phyloP scores from a whole-genome alignment of 2,888 invertebrate genomes.

The Ophraella communa region DNA sequence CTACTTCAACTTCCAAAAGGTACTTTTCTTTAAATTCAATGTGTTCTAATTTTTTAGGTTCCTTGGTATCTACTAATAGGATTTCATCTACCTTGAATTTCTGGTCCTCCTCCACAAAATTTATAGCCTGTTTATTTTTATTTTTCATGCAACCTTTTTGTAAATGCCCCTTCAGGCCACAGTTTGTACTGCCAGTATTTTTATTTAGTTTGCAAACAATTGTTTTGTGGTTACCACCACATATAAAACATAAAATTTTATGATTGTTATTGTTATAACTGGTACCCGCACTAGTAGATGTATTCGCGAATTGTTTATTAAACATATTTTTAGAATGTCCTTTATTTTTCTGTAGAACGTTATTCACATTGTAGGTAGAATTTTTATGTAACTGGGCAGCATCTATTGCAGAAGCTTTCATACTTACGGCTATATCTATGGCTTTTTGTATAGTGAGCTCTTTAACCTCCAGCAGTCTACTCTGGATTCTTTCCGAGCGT shows the following conservation, averaged over 20 bases:
- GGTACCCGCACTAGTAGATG: too few relatives aligned
- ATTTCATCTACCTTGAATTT: not conserved
- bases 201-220: not conserved
- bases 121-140: not conserved
- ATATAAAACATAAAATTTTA: not conserved
- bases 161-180: not conserved
- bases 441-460: slow-evolving; percentile 40
- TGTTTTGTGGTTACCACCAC: not conserved
- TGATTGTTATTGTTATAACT: too few relatives aligned
- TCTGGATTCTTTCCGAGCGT: slow-evolving; percentile 38
- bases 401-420: not conserved
- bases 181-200: not conserved
- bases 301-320: too few relatives aligned
- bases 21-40: not conserved
- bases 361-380: not conserved
- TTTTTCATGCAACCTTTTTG: not conserved
- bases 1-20: too few relatives aligned
- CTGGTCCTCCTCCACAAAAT: not conserved
- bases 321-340: too few relatives aligned
- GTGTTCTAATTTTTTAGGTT: not conserved
- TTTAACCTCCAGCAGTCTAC: slow-evolving; percentile 39
- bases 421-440: slow-evolving; percentile 8
- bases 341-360: too few relatives aligned
- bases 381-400: not conserved
- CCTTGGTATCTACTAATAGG: too few relatives aligned